phyloP scores from a whole-genome alignment of 2,888 invertebrate species.

The Patella depressa region DNA sequence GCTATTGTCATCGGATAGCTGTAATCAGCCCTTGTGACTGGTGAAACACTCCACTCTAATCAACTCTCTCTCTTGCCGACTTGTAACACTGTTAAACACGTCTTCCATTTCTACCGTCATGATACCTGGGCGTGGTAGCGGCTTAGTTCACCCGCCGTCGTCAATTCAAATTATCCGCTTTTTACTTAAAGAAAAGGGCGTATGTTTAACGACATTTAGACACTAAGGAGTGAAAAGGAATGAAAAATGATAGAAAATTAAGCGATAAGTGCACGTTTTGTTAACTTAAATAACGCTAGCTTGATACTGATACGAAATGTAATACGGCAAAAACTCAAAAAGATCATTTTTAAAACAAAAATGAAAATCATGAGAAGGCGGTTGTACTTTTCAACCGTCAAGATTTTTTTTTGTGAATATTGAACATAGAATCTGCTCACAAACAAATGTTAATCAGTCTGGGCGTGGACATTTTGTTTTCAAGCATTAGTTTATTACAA shows the following conservation, averaged over 20 bases:
- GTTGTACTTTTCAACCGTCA: too few species aligned
- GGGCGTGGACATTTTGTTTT: too few species aligned
- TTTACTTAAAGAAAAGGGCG: background rate
- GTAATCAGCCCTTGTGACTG: conserved; percentile 2
- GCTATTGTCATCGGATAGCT: background rate
- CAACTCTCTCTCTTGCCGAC: background rate
- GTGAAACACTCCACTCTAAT: background rate
- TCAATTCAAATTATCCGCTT: conserved; percentile 9
- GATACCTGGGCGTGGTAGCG: background rate
- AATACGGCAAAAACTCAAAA: too few species aligned
- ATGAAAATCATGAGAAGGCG: too few species aligned
- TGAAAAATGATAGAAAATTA: conserved; percentile 11
- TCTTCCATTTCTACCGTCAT: background rate
- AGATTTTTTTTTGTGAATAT: too few species aligned
- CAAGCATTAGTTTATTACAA: too few species aligned
- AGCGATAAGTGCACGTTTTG: conserved; percentile 4
- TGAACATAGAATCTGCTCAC: too few species aligned
- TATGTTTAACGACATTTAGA: conserved; percentile 11
- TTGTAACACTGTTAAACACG: background rate
- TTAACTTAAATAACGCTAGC: background rate
- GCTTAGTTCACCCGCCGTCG: background rate
- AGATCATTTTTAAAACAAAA: too few species aligned
- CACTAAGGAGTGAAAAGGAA: conserved; percentile 7
- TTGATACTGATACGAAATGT: background rate
- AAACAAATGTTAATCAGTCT: too few species aligned